Conservation (phyloP, 1,140 invertebrate genomes). For the Ips typographus region DNA sequence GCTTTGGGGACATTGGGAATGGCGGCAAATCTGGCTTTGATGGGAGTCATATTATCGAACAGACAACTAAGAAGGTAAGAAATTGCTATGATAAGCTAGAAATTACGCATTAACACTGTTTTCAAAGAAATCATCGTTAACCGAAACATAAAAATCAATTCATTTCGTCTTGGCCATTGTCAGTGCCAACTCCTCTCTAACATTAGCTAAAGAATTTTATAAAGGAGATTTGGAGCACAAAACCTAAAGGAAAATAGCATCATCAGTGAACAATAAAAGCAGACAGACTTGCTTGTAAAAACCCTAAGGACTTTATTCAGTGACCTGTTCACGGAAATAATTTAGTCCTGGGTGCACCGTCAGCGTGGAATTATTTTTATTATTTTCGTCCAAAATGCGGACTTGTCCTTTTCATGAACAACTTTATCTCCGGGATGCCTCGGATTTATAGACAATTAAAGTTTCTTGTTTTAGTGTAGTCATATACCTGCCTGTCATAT, state of each 20-base stretch:
- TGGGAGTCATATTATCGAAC: slow-evolving; percentile 76
- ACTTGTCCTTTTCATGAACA: too few species aligned
- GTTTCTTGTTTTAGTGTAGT: too few species aligned
- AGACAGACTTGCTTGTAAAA: neutral
- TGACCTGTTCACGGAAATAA: slow-evolving; percentile 10
- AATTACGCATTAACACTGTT: too few species aligned
- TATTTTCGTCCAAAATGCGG: neutral
- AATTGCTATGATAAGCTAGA: too few species aligned
- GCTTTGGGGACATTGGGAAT: slow-evolving; percentile 77
- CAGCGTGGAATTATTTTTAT: slow-evolving; percentile 3
- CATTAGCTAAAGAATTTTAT: neutral
- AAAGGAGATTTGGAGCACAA: slow-evolving; percentile 3
- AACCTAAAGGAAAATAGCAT: slow-evolving; percentile 1
- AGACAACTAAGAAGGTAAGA: slow-evolving; percentile 70
- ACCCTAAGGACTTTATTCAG: neutral
- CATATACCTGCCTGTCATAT: too few species aligned
- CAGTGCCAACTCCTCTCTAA: neutral
- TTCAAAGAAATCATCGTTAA: too few species aligned
- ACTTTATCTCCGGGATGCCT: too few species aligned
- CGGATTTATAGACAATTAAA: too few species aligned
- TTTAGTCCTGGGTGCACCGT: neutral
- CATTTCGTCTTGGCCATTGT: too few species aligned
- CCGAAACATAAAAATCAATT: too few species aligned
- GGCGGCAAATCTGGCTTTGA: slow-evolving; percentile 77
- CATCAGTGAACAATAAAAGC: slow-evolving; percentile 13